phyloP scores from a whole-genome alignment of 2,113 vertebrate species.

The Muntiacus reevesi region DNA sequence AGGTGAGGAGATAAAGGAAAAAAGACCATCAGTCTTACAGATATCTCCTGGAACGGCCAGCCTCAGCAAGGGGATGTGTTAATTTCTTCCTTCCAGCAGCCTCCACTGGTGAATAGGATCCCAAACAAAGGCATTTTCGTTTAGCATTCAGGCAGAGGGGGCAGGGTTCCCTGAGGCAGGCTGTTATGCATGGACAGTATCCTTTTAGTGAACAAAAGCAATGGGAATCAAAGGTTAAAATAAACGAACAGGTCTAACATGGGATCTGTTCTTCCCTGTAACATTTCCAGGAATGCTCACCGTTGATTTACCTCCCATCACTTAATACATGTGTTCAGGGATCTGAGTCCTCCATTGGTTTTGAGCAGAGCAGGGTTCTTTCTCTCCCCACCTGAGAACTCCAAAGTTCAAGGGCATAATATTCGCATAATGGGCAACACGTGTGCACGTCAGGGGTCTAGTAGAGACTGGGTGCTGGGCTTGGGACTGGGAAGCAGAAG shows the following conservation, averaged over 20 bases:
- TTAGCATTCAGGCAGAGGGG: neutral
- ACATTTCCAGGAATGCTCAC: neutral
- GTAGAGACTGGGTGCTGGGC: neutral
- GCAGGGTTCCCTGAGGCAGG: neutral
- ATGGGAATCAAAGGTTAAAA: neutral
- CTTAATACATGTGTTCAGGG: neutral
- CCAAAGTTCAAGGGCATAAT: neutral
- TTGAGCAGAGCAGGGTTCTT: neutral
- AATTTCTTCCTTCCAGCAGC: neutral
- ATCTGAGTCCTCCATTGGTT: neutral
- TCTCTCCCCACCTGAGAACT: neutral
- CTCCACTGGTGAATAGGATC: neutral
- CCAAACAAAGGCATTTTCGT: neutral
- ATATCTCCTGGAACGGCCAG: neutral
- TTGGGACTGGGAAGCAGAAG: neutral
- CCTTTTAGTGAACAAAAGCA: neutral
- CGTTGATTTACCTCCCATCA: fast-evolving
- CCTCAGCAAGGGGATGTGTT: neutral
- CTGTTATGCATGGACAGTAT: neutral
- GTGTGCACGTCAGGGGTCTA: fast-evolving
- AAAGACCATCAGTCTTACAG: neutral
- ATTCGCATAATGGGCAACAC: neutral
- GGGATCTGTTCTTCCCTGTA: neutral
- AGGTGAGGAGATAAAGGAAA: neutral
- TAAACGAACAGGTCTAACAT: neutral